These are phyloP conservation scores for Temnothorax nylanderi DNA, from an alignment of 1,140 invertebrate genomes.

Conservation along the genomic window DNA sequence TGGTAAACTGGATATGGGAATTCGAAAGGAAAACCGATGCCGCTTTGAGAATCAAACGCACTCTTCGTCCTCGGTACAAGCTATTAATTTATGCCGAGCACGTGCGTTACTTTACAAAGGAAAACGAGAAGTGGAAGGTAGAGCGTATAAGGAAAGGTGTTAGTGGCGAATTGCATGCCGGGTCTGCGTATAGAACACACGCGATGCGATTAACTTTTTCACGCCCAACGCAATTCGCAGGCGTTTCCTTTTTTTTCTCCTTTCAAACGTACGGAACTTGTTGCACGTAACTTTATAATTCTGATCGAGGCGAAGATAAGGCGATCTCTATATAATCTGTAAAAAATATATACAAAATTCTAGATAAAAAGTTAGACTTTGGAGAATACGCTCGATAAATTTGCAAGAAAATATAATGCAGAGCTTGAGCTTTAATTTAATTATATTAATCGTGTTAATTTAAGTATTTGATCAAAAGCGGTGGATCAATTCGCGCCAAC, in stretches of 20 bases:
- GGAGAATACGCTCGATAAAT: neutral
- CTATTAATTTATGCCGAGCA: constrained; percentile 11
- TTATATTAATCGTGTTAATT: neutral
- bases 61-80: neutral
- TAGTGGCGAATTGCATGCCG: neutral
- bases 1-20: neutral
- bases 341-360: neutral
- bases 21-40: constrained; percentile 5
- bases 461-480: neutral
- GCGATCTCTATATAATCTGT: neutral
- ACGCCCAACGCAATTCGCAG: neutral
- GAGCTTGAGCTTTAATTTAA: neutral
- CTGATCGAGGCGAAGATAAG: neutral
- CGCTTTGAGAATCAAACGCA: neutral
- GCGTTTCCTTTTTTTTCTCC: neutral
- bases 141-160: neutral
- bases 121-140: neutral
- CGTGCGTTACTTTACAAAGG: neutral
- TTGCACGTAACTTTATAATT: neutral
- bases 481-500: neutral
- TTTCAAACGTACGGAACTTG: neutral
- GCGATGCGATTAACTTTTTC: constrained; percentile 13
- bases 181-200: neutral
- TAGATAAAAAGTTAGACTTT: neutral
- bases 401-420: neutral